Base-by-base conservation (phyloP, 2,797 vertebrate genomes). In the Falco concolor region DNA sequence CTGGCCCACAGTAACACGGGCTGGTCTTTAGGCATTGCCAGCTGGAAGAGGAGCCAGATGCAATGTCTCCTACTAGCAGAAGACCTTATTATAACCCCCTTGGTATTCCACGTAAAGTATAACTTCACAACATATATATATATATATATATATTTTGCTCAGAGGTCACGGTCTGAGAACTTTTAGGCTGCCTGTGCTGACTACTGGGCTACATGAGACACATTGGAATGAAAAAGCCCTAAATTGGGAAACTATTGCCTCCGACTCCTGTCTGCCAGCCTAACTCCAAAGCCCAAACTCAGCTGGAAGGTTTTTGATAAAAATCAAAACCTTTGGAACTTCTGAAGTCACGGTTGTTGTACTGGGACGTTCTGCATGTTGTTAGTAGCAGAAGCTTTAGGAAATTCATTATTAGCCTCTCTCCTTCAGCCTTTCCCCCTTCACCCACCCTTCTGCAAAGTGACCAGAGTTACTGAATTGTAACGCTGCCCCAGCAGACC, bases 331-430 rank as follows among this genome's bases (percentile, higher is more conserved):
- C 50, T 76, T 77, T 27, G 20, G 10, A 76, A 76, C 17, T 76
- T 44, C 56, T 78, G 28, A 53, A 68, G 28, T 61, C 20, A 34
- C 27, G 52, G 22, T 9, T 69, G 45, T 17, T 22, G 13, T 19
- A 36, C 0, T 59, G 34, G 7, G 16, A 77, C 25, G 63, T 63
- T 28, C n/a, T 50, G 25, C 9, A 12, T 1, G 1, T 6, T 49
- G 49, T 14, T 13, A 70, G 22, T 3, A 83, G 45, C 11, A 85
- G 52, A 68, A 89, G 61, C 13, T 21, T 68, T 6, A 53, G 23
- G 34, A 74, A 68, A 64, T 69, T 52, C 7, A 69, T 53, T 61
- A 36, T 25, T 38, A 24, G 6, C 8, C 5, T 69, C 40, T 2
- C 18, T 77, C 13, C 9, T 67, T 74, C 42, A 73, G 30, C 8